Evolutionary conservation across 2,888 invertebrate species (phyloP).

Genomic region (Brachyopa scutellaris): DNA sequence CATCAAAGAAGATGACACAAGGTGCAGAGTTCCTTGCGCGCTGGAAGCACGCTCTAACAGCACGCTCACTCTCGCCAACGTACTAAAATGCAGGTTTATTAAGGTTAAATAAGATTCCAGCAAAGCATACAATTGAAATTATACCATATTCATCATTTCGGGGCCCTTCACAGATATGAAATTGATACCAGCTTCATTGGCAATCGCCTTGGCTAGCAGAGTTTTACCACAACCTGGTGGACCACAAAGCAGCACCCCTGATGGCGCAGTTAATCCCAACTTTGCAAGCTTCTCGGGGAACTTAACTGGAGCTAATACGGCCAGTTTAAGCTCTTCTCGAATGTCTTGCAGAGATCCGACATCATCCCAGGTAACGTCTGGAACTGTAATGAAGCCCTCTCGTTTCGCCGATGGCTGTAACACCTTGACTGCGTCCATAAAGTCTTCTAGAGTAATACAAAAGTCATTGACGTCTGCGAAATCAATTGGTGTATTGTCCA

Average conservation of each 20-base stretch:
- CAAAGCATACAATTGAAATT: conserved; percentile 25
- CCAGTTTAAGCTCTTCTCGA: conserved; percentile 93
- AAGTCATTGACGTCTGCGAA: conserved; percentile 86
- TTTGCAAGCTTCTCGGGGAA: conserved; percentile 90
- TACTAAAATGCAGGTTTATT: conserved; percentile 84
- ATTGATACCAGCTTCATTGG: conserved; percentile 99
- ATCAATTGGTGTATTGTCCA: conserved; percentile 86
- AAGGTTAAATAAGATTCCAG: neutral
- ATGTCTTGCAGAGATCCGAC: conserved; percentile 95
- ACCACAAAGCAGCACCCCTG: conserved; percentile 96
- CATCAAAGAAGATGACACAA: conserved; percentile 99
- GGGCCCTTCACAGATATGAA: conserved; percentile 99
- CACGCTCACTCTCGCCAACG: conserved; percentile 98
- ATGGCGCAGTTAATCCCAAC: conserved; percentile 90
- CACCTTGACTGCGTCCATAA: conserved; percentile 88
- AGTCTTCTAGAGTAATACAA: conserved; percentile 89
- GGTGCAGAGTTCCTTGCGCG: conserved; percentile 97
- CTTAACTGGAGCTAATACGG: conserved; percentile 95
- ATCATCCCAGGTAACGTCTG: conserved; percentile 98
- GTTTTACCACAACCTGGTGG: conserved; percentile 99
- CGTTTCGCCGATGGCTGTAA: conserved; percentile 97
- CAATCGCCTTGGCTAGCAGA: conserved; percentile 97
- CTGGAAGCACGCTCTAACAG: conserved; percentile 97
- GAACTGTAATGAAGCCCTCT: conserved; percentile 98
- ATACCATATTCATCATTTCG: conserved; percentile 97